These are phyloP conservation scores for Listronotus oregonensis DNA, from an alignment of 1,140 invertebrate genomes.

Conservation along the genomic window DNA sequence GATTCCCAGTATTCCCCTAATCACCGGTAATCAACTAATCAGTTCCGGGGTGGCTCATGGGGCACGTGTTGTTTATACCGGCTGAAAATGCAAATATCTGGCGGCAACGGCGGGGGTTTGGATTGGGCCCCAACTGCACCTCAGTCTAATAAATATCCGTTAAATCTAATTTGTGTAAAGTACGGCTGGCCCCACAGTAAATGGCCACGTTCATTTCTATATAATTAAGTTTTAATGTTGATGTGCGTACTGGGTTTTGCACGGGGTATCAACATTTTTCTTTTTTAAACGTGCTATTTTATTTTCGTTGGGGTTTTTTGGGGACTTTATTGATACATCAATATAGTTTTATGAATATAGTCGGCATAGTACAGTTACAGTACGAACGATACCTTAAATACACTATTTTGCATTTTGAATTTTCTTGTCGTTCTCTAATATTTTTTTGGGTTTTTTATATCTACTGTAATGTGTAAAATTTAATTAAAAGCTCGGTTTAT, in stretches of 20 bases:
- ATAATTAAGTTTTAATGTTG: constrained; percentile 37
- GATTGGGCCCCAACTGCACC: constrained; percentile 28
- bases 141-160: constrained; percentile 34
- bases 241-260: constrained; percentile 34
- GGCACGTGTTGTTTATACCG: constrained; percentile 29
- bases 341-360: too few relatives aligned
- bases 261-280: constrained; percentile 25
- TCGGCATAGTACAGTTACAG: too few relatives aligned
- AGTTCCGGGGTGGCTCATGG: constrained; percentile 22
- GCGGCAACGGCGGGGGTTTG: constrained; percentile 18
- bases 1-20: too few relatives aligned
- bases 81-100: constrained; percentile 31
- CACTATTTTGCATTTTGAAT: too few relatives aligned
- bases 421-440: too few relatives aligned
- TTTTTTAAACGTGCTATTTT: constrained; percentile 28
- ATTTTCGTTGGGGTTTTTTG: constrained; percentile 17
- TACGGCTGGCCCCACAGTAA: constrained; percentile 26
- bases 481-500: too few relatives aligned
- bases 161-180: constrained; percentile 39
- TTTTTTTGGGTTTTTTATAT: too few relatives aligned
- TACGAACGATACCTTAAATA: too few relatives aligned
- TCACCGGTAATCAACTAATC: not conserved
- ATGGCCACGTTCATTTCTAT: constrained; percentile 35
- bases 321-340: constrained; percentile 13
- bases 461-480: too few relatives aligned